Percentiles rank a stretch among this genome's conserved stretches.
Evolutionary conservation across 2,797 vertebrate species (phyloP).

Genomic region (Momotus momota): DNA sequence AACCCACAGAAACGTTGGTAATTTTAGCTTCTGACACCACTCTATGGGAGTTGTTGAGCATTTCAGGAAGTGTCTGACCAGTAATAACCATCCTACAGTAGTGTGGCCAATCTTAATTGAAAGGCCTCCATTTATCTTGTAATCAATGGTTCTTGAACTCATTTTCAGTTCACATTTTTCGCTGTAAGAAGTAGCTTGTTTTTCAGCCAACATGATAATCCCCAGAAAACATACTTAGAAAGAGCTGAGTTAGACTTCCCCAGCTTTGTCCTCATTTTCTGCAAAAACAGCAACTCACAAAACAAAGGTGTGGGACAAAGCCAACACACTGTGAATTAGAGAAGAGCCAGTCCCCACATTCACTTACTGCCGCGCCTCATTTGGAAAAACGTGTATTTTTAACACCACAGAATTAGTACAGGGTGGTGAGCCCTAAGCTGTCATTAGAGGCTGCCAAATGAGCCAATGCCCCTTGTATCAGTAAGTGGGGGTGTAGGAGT

Average conservation of each 20-base stretch:
- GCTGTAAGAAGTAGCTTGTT: conserved; percentile 51
- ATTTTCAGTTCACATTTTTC: conserved; percentile 64
- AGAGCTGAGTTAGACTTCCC: background rate
- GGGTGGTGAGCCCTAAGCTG: conserved; percentile 66
- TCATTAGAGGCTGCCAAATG: conserved; percentile 74
- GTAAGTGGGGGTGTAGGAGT: conserved; percentile 11
- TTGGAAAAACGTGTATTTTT: conserved; percentile 74
- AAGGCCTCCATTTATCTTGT: conserved; percentile 75
- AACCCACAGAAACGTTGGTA: conserved; percentile 67
- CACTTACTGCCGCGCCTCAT: conserved; percentile 15
- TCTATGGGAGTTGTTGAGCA: conserved; percentile 76
- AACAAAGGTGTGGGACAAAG: conserved; percentile 38
- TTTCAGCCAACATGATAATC: conserved; percentile 13
- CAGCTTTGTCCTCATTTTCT: background rate
- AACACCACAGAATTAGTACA: conserved; percentile 73
- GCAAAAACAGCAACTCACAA: conserved; percentile 20
- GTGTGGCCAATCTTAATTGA: conserved; percentile 79
- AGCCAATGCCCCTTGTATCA: conserved; percentile 47
- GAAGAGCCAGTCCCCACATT: conserved; percentile 17
- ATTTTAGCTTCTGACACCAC: conserved; percentile 76
- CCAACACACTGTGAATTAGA: conserved; percentile 14
- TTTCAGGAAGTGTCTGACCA: conserved; percentile 80
- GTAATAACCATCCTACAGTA: conserved; percentile 16
- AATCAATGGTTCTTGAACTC: conserved; percentile 79
- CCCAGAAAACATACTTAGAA: conserved; percentile 21